Conservation (phyloP, 2,888 invertebrate genomes). For the Matsumyia berberina region DNA sequence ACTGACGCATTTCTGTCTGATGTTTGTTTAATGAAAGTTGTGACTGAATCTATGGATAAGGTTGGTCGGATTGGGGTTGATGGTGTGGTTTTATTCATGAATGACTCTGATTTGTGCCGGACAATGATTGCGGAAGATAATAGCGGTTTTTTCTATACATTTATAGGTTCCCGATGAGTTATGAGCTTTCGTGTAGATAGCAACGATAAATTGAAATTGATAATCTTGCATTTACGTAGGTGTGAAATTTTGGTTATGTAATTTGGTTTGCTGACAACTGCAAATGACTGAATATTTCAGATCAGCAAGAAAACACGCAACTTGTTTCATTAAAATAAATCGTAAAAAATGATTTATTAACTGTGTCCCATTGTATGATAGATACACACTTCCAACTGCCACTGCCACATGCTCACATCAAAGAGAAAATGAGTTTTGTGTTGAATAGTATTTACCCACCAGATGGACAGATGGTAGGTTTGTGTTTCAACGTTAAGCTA, state of each 20-base stretch:
- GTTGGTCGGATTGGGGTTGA: neutral
- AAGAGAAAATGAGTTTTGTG: too few relatives aligned
- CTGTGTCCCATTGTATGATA: too few relatives aligned
- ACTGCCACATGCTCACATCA: too few relatives aligned
- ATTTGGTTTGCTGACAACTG: neutral
- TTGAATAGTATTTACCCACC: too few relatives aligned
- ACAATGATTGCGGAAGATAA: slow-evolving; percentile 23
- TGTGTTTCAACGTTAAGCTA: too few relatives aligned
- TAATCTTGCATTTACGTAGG: slow-evolving; percentile 14
- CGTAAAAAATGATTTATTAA: too few relatives aligned
- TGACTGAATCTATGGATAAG: slow-evolving; percentile 21
- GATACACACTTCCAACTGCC: too few relatives aligned
- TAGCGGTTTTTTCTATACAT: slow-evolving; percentile 15
- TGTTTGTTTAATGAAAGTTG: slow-evolving; percentile 21
- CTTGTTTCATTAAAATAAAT: too few relatives aligned
- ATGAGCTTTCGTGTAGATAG: slow-evolving; percentile 1
- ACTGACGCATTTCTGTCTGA: slow-evolving; percentile 34
- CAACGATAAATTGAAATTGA: slow-evolving; percentile 14
- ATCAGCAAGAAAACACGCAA: too few relatives aligned
- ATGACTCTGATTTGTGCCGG: slow-evolving; percentile 35
- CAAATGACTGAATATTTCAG: too few relatives aligned
- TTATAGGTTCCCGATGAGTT: slow-evolving; percentile 16
- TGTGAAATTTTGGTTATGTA: slow-evolving; percentile 7
- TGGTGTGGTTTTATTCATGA: slow-evolving; percentile 3
- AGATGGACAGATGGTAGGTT: too few relatives aligned